phyloP scores from a whole-genome alignment of 2,113 vertebrate species.

The Vombatus ursinus region DNA sequence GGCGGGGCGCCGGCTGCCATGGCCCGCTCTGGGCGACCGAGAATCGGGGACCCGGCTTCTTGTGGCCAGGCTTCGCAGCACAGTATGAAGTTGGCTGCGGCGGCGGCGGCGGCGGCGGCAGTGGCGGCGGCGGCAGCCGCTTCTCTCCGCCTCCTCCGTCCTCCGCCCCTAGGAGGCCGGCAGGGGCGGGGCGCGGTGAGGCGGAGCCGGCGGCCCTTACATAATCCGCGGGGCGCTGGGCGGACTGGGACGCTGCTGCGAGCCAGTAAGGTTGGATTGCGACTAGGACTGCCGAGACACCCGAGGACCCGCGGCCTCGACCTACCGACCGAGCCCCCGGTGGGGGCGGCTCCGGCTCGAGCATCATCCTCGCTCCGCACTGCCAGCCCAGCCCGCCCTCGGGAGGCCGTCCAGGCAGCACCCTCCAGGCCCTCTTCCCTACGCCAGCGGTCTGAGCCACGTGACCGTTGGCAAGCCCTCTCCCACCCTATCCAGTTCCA shows the following conservation, averaged over 20 bases:
- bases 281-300: too few species aligned
- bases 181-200: slow-evolving; percentile 35
- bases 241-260: background rate
- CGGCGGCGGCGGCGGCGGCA: too few species aligned
- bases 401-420: background rate
- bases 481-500: too few species aligned
- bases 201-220: background rate
- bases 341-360: background rate
- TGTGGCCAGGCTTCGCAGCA: slow-evolving; percentile 20
- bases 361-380: background rate
- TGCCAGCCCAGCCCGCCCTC: rapidly evolving
- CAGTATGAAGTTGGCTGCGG: slow-evolving; percentile 15
- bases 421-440: background rate
- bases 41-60: background rate
- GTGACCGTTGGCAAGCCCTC: rapidly evolving
- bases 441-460: background rate
- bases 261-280: rapidly evolving
- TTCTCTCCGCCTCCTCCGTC: slow-evolving; percentile 38
- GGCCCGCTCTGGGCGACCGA: background rate
- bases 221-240: slow-evolving; percentile 24
- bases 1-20: slow-evolving; percentile 19
- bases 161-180: slow-evolving; percentile 1
- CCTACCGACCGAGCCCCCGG: rapidly evolving
- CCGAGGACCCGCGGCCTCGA: rapidly evolving
- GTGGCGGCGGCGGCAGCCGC: slow-evolving; percentile 18